Evolutionary conservation across 2,888 invertebrate species (phyloP), one percentile per base, ranked within the genome.

Genomic region (Nebria salina): DNA sequence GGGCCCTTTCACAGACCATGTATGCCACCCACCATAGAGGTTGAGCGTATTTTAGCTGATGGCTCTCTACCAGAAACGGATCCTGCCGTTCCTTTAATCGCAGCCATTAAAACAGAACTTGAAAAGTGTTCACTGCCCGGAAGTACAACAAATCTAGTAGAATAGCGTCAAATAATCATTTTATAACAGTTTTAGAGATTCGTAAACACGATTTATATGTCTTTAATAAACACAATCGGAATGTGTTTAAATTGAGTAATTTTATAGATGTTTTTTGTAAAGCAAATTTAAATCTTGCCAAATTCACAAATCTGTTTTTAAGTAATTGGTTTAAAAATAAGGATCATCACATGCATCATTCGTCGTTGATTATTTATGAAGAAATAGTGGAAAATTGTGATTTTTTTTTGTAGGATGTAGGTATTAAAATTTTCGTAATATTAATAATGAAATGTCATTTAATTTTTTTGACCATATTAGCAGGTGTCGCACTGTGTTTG

Each of bases 31-130:
- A 89, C 87, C 84, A 86, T 90, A 15, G 90, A 91, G 84, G 89
- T 90, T 0, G 89, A 89, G 25, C 89, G 93, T 25, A 90, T 94
- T 66, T 86, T 92, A 26, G 89, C 92, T 0, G 92, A 92, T 83
- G 91, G 92, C 5, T 90, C 90, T n/a, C 90, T 94, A 83, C 87
- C 90, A 2, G 89, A 91, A 0, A 91, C 91, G 75, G 94, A 96
- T 87, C 95, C 96, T 0, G 96, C 96, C 0, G 92, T 95, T 13
- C 96, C 96, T 0, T 91, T 96, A 41, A 96, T 97, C 85, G 93
- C 94, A 72, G 95, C 96, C 83, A 96, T 97, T 86, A 96, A 95
- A 88, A 93, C 92, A 83, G 96, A 97, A 85, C 86, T 89, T 5
- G 87, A 87, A 73, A 87, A 87, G 83, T 89, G 89, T 83, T 87